Base-by-base conservation (phyloP, 2,888 invertebrate species). In the Agrenia bidenticulata region DNA sequence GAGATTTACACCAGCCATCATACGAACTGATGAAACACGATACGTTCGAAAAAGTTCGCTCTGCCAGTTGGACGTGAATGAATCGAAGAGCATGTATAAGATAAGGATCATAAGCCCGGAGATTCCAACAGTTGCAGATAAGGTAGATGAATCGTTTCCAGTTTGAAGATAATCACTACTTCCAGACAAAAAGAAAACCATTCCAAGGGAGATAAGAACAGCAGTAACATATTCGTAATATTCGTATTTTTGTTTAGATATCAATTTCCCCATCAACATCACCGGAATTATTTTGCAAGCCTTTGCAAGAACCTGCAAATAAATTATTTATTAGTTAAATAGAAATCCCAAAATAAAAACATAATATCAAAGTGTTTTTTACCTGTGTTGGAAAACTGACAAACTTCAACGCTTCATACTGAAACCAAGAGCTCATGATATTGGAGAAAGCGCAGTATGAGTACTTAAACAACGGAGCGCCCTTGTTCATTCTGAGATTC, bases 21-120 rank as follows among this genome's bases (percentile, higher is more conserved):
- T 94, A 82, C 95, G 91, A 68, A 92, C 83, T 5, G 90, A 87
- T 32, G 88, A 87, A 84, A 91, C 88, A 72, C 85, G 84, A 80
- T 94, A 90, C 61, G 86, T 84, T 64, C 85, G 83, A 81, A 96
- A 97, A 66, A 99, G 84, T 66, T 88, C 89, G 73, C 90, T 90
- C 83, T 99, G 98, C 97, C 98, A 99, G 80, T 96, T 96, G 67
- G 95, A 89, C 15, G 99, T 99, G 82, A 99, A 99, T 80, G 95
- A 92, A 82, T 99, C 99, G 81, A 95, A 92, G 61, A 87, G 81
- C 86, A 99, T 89, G 82, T 99, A 99, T 75, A 92, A 88, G 69
- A 87, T 84, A 74, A 99, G 85, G 72, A 99, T 85, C 69, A 92
- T 82, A 57, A 90, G 81, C 19, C 98, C 98, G 1, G 94, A 71